Percentiles rank a stretch among this genome's conserved stretches.
phyloP scores from a whole-genome alignment of 2,888 invertebrate genomes.

The Digitonthophagus gazella region DNA sequence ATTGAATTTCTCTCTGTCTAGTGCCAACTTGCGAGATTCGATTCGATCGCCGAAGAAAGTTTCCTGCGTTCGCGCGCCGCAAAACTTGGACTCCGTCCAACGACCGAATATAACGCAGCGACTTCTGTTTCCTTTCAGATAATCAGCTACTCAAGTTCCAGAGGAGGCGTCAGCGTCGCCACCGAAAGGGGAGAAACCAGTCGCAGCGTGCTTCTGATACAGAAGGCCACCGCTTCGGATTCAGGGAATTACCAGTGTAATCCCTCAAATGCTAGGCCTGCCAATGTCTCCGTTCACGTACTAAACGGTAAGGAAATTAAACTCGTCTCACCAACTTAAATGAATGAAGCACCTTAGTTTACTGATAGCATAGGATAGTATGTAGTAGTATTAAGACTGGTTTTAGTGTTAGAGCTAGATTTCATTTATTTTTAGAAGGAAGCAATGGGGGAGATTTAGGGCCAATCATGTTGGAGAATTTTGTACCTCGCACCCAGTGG shows the following conservation, averaged over 20 bases:
- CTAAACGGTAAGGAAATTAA: constrained; percentile 74
- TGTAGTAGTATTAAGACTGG: too few species aligned
- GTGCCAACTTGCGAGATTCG: neutral
- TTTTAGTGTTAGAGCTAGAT: too few species aligned
- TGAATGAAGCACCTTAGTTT: too few species aligned
- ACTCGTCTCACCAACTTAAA: too few species aligned
- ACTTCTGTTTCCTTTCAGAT: constrained; percentile 60
- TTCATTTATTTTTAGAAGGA: too few species aligned
- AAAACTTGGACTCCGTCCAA: neutral
- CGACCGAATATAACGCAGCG: neutral
- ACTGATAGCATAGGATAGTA: too few species aligned
- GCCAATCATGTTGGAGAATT: too few species aligned
- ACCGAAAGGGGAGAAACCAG: constrained; percentile 90
- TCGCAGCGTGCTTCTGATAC: constrained; percentile 84
- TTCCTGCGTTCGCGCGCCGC: neutral
- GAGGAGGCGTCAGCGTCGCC: constrained; percentile 88
- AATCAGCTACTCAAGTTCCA: constrained; percentile 89
- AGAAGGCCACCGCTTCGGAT: constrained; percentile 81
- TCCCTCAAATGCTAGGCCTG: constrained; percentile 89
- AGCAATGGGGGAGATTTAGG: too few species aligned
- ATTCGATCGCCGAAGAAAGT: constrained; percentile 8
- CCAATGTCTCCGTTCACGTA: constrained; percentile 89
- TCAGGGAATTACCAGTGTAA: constrained; percentile 91
- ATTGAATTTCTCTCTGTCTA: neutral
- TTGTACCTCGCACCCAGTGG: too few species aligned